Percentiles rank a stretch among this genome's conserved stretches.
Evolutionary conservation across 1,140 invertebrate species (phyloP).

Genomic region (Drosophila equinoxialis): DNA sequence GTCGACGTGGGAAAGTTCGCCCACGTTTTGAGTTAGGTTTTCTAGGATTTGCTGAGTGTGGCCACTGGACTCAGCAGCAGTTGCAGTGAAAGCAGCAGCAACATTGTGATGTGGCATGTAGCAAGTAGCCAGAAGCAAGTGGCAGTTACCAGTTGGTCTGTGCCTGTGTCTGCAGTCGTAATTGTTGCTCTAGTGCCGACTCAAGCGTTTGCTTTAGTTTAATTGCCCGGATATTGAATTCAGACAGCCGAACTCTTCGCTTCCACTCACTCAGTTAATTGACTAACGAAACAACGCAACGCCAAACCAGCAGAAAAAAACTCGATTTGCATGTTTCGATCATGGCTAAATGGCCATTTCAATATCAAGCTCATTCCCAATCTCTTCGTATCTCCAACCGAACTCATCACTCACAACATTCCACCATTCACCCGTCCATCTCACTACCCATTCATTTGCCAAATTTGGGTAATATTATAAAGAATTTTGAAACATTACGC

Average conservation of each 20-base stretch:
- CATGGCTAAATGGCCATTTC: conserved; percentile 7
- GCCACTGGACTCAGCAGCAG: conserved; percentile 10
- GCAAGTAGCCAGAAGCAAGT: conserved; percentile 25
- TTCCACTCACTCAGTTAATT: conserved; percentile 41
- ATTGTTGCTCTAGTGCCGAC: conserved; percentile 29
- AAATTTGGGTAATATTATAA: conserved; percentile 35
- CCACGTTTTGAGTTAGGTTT: conserved; percentile 33
- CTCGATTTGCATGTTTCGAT: conserved; percentile 49
- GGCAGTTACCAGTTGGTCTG: conserved; percentile 4
- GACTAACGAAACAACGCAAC: conserved; percentile 34
- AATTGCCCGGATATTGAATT: conserved; percentile 42
- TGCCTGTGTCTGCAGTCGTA: conserved; percentile 40
- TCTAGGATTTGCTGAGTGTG: conserved; percentile 8
- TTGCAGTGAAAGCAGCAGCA: conserved; percentile 42
- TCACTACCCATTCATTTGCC: conserved; percentile 4
- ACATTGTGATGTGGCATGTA: conserved; percentile 39
- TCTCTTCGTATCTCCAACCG: not conserved
- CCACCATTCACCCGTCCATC: not conserved
- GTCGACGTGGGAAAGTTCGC: conserved; percentile 53
- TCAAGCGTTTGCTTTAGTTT: conserved; percentile 15
- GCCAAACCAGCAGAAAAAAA: conserved; percentile 14
- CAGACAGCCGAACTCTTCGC: conserved; percentile 8
- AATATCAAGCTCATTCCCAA: not conserved
- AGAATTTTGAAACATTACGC: conserved; percentile 58
- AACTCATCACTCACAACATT: conserved; percentile 1